Evolutionary conservation across 1,140 invertebrate species (phyloP), one percentile per base, ranked within the genome.

Genomic region (Manduca sexta): DNA sequence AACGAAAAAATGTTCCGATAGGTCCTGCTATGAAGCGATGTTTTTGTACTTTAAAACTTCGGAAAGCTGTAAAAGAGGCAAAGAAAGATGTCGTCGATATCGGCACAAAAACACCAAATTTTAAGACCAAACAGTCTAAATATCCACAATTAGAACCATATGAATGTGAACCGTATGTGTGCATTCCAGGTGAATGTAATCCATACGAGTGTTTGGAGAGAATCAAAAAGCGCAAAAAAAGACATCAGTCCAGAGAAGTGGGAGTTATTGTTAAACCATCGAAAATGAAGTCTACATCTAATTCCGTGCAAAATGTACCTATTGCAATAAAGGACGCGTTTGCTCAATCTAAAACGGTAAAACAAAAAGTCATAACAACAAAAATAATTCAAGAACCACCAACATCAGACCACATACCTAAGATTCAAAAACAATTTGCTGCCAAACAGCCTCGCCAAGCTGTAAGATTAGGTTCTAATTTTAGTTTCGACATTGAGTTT

Each of bases 21-120:
- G 6, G n/a, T 43, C 13, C 21, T 29, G 26, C 13, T 43, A 43
- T 66, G 35, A 66, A 66, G 50, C 43, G 62, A 48, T 70, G 69
- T 60, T 68, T 69, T 46, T 73, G 62, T 44, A 65, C 66, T 45
- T 52, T 70, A 18, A 65, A 67, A 50, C 52, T 68, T 39, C 44
- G 59, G 44, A 68, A 64, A 48, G 60, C 62, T 42, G 47, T 47
- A 8, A 46, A 46, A 46, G 16, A 15, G 4, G n/a, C 21, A 12
- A 33, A 26, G 35, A 45, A 29, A 29, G 1, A 38, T 37, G 6
- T 13, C 11, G 15, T 29, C 30, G 10, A 13, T 17, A 18, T 37
- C 13, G 14, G 30, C n/a, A 39, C 37, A 33, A 18, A 43, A 43
- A 37, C 11, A 43, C 39, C 15, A 48, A 26, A 33, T 15, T 39